Base-by-base conservation (phyloP, 1,140 invertebrate genomes). In the Luehdorfia chinensis region DNA sequence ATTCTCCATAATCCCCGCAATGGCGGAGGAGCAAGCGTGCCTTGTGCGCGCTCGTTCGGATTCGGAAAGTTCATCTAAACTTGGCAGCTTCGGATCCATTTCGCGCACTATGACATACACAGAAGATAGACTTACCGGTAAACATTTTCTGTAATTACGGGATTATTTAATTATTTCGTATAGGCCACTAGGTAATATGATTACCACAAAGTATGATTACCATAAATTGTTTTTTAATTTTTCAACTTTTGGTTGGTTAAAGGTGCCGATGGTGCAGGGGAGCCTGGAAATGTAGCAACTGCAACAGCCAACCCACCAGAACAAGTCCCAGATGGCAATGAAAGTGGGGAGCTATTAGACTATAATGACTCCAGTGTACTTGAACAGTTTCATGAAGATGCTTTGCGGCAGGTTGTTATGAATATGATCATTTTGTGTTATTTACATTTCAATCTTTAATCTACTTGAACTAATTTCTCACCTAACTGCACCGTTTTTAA, bases 331-430 rank as follows among this genome's bases (percentile, higher is more conserved):
- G 74, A 73, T 12, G 68, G 66, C 12, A 76, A 75, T 51, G 87
- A 88, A 34, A 80, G 68, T 39, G 85, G 81, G 0, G 87, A 87
- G 31, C 72, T 87, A 0, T 56, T 87, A 0, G 85, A 87, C 57
- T 87, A 85, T 34, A 81, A 77, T 21, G 90, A 91, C 50, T 84
- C 88, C 1, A 89, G 89, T 9, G 86, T 92, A 0, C 77, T 93
- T 1, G 90, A 92, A n/a, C 91, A 93, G 60, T 94, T 94, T 67
- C 92, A 94, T 65, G 92, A 93, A 61, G 92, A 93, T 67, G 93
- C 92, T 3, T 80, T 94, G 13, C 87, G 89, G 66, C 91, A 92
- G 89, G 91, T 91, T 11, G 2, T 19, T n/a, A n/a, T n/a, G n/a
- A n/a, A n/a, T n/a, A n/a, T n/a, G n/a, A n/a, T n/a, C n/a, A n/a